Conservation (phyloP, 2,888 invertebrate species). For the Steinernema carpocapsae region DNA sequence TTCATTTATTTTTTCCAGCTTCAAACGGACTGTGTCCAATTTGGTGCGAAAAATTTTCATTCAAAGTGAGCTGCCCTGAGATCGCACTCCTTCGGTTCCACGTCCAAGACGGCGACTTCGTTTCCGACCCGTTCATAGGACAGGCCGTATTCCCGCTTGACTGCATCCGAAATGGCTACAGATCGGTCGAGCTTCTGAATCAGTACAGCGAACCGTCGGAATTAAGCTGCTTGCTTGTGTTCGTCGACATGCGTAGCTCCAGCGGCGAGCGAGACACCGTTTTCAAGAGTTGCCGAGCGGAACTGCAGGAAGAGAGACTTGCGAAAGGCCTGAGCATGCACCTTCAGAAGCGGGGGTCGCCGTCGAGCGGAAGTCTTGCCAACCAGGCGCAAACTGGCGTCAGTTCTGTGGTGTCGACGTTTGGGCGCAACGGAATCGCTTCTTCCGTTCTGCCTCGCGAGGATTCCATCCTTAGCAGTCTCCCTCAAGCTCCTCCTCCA, state of each 20-base stretch:
- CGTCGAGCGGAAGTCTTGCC: neutral
- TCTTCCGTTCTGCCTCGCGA: neutral
- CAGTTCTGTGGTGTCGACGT: neutral
- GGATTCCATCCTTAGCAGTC: neutral
- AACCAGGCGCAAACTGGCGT: neutral
- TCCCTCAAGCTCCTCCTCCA: conserved; percentile 21
- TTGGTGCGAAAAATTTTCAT: conserved; percentile 87
- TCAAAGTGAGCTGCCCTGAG: conserved; percentile 81
- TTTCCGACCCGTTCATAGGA: conserved; percentile 89
- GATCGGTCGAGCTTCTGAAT: conserved; percentile 88
- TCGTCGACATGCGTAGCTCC: conserved; percentile 75
- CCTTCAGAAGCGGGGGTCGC: neutral
- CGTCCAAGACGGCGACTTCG: conserved; percentile 89
- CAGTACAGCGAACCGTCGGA: conserved; percentile 90
- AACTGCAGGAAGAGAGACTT: conserved; percentile 6
- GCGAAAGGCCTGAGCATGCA: neutral
- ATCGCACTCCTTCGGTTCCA: conserved; percentile 83
- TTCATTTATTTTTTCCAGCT: conserved; percentile 72
- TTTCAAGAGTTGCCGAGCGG: conserved; percentile 20
- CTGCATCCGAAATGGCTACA: conserved; percentile 74
- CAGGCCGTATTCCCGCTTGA: conserved; percentile 88
- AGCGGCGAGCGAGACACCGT: conserved; percentile 9
- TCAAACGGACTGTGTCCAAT: conserved; percentile 93
- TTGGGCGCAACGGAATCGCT: neutral
- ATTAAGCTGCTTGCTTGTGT: conserved; percentile 84